Evolutionary conservation across 2,888 invertebrate species (phyloP), one percentile per base, ranked within the genome.

Genomic region (Ormia ochracea): DNA sequence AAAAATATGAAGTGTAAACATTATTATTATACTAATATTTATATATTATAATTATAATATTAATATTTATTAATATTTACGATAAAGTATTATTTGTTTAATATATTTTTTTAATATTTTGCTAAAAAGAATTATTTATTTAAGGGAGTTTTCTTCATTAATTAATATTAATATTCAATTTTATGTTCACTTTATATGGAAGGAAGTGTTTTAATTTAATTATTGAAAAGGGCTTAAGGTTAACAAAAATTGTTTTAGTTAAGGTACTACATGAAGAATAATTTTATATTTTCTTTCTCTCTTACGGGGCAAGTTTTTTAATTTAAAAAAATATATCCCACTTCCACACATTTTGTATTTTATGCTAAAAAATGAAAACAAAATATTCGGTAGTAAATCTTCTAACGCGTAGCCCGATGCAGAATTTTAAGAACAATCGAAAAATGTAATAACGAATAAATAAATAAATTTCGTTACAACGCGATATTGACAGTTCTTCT

Each of bases 111-210:
- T 17, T 73, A 87, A 88, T 88, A 88, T 88, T 88, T 88, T 87
- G 88, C 88, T 88, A 88, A 88, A n/a, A 88, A 87, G 88, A 88
- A 88, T 87, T 83, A 81, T 85, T 81, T 82, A 82, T 85, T 86
- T 86, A 87, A 85, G 86, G 87, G 86, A 54, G 17, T 26, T 85
- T 84, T 84, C 85, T 66, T 10, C 31, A 14, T 26, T 59, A n/a
- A 77, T 77, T 76, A 38, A 36, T 26, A 48, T 63, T 59, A 6
- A 38, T 56, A 4, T 75, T 84, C 83, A 82, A 68, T 82, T 84
- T 28, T 61, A 23, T 36, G 68, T 75, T 74, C 26, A 58, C 52
- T 68, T 65, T 63, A 43, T 68, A 61, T 83, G 82, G 83, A 83
- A 83, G 83, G 82, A 82, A 79, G 80, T 76, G 75, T 76, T 63